Base-by-base conservation (phyloP, 2,888 invertebrate species). In the Microplitis deprimator region DNA sequence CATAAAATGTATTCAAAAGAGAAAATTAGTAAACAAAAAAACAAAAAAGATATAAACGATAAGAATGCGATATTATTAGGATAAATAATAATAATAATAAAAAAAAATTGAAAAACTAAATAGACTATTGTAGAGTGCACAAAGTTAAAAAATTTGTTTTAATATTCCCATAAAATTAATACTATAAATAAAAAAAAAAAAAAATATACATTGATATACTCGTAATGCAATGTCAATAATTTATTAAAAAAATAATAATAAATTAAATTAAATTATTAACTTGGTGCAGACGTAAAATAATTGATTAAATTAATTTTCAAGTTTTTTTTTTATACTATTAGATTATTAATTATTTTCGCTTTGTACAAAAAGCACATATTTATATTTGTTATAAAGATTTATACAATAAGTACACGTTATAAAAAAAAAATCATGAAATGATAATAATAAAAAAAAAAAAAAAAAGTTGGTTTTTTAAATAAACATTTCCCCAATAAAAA, bases 351-450 rank as follows among this genome's bases (percentile, higher is more conserved):
- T 76, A 76, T 72, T 84, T 85, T 77, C 79, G 87, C 87, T 87
- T 85, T 88, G 88, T 88, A 87, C 79, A 88, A 85, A 88, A 77
- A 75, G 84, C 85, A 85, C 85, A 73, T 88, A 88, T 88, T 87
- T 88, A 87, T 87, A 79, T 82, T 82, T 77, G 81, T 84, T 81
- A 80, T 77, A 77, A 78, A 78, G 77, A 80, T 77, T 62, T 20
- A 64, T 73, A 29, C 41, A 73, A 62, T 16, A n/a, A 62, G 4
- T 6, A 17, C 20, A 20, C 6, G 20, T 62, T 20, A 62, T 62
- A 20, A 17, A 29, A 29, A 29, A 4, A 29, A 29, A 65, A 10
- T 62, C 20, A 20, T 39, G 13, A 40, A 68, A 38, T 40, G 62
- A 65, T 5, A 38, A 38, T 7, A 16, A 65, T 5, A 38, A 38